Conservation (phyloP, 2,797 vertebrate genomes). For the Dallia pectoralis region DNA sequence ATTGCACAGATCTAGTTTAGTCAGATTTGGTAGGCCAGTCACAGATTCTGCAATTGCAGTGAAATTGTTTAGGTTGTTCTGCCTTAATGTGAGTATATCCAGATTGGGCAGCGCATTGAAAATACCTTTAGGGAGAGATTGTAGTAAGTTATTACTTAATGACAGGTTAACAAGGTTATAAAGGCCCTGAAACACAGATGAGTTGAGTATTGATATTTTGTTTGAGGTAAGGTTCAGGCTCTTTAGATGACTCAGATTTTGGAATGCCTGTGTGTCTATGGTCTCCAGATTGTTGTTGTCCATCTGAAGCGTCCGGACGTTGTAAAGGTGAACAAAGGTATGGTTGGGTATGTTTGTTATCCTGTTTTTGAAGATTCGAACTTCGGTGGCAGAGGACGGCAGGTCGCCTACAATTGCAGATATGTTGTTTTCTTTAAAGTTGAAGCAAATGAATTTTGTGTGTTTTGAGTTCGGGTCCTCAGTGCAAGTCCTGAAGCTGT, state of each 20-base stretch:
- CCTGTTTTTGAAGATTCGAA: slow-evolving; percentile 60
- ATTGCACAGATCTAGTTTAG: slow-evolving; percentile 59
- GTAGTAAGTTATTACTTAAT: slow-evolving; percentile 64
- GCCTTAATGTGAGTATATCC: slow-evolving; percentile 50
- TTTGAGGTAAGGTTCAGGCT: slow-evolving; percentile 72
- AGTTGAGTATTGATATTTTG: slow-evolving; percentile 50
- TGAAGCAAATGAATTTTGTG: slow-evolving; percentile 60
- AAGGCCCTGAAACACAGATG: slow-evolving; percentile 63
- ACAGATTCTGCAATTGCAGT: slow-evolving; percentile 61
- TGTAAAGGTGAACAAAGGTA: slow-evolving; percentile 61
- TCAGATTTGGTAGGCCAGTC: slow-evolving; percentile 54
- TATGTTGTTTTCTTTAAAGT: slow-evolving; percentile 42
- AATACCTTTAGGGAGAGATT: slow-evolving; percentile 52
- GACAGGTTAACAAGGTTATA: slow-evolving; percentile 61
- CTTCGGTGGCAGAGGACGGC: slow-evolving; percentile 49
- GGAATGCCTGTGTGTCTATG: slow-evolving; percentile 59
- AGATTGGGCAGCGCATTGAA: slow-evolving; percentile 65
- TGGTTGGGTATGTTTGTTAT: slow-evolving; percentile 43
- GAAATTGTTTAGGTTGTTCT: slow-evolving; percentile 65
- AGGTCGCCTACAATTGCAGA: slow-evolving; percentile 61
- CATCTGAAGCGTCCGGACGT: slow-evolving; percentile 58
- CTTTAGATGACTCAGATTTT: slow-evolving; percentile 57
- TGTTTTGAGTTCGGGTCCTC: slow-evolving; percentile 41
- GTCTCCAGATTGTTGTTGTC: slow-evolving; percentile 47
- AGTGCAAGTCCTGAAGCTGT: slow-evolving; percentile 76